Conservation (phyloP, 2,797 vertebrate species). For the Spea hammondii region DNA sequence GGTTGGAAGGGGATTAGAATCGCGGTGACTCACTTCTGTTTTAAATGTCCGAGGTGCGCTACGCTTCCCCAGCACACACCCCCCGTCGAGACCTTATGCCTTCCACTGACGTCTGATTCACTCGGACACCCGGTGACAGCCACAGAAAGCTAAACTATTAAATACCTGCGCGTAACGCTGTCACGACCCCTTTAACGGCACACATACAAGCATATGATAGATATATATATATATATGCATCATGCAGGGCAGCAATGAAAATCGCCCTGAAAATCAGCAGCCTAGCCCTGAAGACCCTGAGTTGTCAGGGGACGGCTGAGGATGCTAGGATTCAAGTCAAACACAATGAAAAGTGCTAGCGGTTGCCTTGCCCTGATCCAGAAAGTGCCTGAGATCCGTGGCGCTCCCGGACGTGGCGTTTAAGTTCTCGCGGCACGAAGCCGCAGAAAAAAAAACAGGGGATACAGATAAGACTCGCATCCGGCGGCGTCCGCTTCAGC, state of each 20-base stretch:
- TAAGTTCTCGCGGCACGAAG: neutral
- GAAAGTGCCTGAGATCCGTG: neutral
- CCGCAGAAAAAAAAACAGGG: neutral
- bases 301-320: no score
- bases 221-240: no score
- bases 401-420: neutral
- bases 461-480: neutral
- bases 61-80: neutral
- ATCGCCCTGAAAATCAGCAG: no score
- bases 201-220: no score
- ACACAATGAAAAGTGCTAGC: no score
- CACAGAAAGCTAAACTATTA: neutral
- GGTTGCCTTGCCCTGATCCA: no score
- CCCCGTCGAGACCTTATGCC: neutral
- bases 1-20: conserved; percentile 34
- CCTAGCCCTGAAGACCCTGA: no score
- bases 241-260: no score
- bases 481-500: neutral
- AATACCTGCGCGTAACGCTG: neutral
- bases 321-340: no score
- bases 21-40: conserved; percentile 24
- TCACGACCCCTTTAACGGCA: no score
- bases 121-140: neutral
- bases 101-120: conserved; percentile 17
- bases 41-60: conserved; percentile 3